Base-by-base conservation (phyloP, 2,888 invertebrate species). In the Lycocerus yunnanus region DNA sequence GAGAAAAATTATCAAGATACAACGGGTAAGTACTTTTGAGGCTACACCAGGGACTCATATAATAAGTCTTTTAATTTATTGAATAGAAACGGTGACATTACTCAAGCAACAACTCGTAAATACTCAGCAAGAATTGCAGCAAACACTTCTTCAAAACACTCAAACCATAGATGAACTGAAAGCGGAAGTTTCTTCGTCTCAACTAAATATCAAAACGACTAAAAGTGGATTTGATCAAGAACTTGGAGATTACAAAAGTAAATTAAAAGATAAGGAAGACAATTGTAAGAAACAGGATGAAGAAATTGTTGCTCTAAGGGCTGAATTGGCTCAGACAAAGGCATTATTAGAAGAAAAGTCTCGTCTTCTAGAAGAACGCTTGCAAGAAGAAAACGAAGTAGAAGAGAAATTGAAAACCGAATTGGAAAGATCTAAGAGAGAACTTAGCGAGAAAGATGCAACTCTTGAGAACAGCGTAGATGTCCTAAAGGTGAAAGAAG, bases 401-500 rank as follows among this genome's bases (percentile, higher is more conserved):
- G 85, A 86, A 78, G 79, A 79, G 27, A 75, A 73, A 61, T 76
- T 83, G 24, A 79, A 81, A 63, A 85, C 85, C 79, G 84, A 85
- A 77, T 73, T 84, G 9, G 83, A 85, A 11, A 82, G 84, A 79
- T 72, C 86, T 3, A 84, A 85, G 78, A 84, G 85, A 83, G 84
- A 85, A 72, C 85, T 89, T 15, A 91, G 90, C 84, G 88, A 88
- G 75, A 90, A 89, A 88, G 84, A 88, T 75, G 85, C 88, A 82
- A 91, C 91, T 82, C 82, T 89, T 77, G 90, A 91, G 85, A 88
- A 88, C 78, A 80, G 87, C 72, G 86, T 87, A 82, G 89, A 89
- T 77, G 81, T 82, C 3, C 87, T 88, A 78, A 87, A 84, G 65
- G 15, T 77, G 9, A 83, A 83, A 75, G 83, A 83, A 13, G 75